Evolutionary conservation across 30 jellyfish, hydroid and myxozoan genomes (phyloP).

Genomic region (Catostylus mosaicus): DNA sequence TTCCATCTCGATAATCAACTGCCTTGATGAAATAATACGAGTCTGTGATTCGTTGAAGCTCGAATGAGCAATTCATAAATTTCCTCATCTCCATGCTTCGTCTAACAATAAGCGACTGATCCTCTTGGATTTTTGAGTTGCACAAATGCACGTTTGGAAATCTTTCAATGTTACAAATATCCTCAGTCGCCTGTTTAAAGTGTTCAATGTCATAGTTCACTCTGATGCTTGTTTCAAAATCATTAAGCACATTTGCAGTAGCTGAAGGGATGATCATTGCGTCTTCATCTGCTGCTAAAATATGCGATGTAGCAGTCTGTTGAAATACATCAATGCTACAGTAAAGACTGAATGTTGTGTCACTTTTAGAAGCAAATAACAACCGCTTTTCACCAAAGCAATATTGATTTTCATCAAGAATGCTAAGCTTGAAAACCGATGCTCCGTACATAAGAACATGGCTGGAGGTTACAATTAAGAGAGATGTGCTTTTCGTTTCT

Average conservation of each 20-base stretch:
- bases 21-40: background rate
- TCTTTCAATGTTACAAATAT: conserved; percentile 29
- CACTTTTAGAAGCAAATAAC: background rate
- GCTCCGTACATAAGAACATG: conserved; percentile 9
- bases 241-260: conserved; percentile 7
- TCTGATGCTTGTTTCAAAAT: background rate
- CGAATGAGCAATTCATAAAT: conserved; percentile 13
- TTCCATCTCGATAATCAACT: conserved; percentile 8
- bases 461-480: conserved; percentile 1
- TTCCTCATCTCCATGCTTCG: background rate
- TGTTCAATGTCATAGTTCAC: background rate
- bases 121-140: background rate
- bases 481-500: background rate
- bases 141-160: conserved; percentile 40
- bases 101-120: conserved; percentile 1
- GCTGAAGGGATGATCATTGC: background rate
- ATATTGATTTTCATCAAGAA: background rate
- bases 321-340: conserved; percentile 14
- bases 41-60: background rate
- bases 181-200: background rate
- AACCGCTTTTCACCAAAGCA: background rate
- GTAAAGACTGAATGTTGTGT: background rate
- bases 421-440: conserved; percentile 1
- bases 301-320: background rate
- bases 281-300: background rate